phyloP scores from a whole-genome alignment of 2,888 invertebrate species.

The Drosophila macrospina region DNA sequence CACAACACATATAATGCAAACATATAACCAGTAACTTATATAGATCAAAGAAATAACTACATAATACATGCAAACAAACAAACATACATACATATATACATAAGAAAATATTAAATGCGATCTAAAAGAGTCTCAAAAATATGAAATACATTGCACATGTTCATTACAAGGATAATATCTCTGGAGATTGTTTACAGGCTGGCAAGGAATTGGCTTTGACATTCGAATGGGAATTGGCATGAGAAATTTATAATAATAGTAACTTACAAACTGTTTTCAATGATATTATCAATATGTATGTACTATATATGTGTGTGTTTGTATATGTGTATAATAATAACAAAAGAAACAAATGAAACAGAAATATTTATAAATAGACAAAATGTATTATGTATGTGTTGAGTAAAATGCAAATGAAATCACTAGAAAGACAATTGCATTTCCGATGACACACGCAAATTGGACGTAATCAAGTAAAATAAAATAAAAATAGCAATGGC shows the following conservation, averaged over 20 bases:
- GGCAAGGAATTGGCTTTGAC: constrained; percentile 41
- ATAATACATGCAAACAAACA: constrained; percentile 44
- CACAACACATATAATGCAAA: not conserved
- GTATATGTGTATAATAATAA: constrained; percentile 84
- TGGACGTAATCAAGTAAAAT: constrained; percentile 25
- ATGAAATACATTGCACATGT: constrained; percentile 21
- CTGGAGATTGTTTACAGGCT: constrained; percentile 46
- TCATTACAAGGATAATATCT: constrained; percentile 64
- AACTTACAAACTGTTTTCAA: constrained; percentile 56
- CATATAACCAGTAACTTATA: constrained; percentile 50
- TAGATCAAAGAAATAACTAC: constrained; percentile 54
- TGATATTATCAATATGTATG: constrained; percentile 50
- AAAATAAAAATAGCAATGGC: constrained; percentile 37
- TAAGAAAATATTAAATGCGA: not conserved
- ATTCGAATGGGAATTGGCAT: constrained; percentile 43
- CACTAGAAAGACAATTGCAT: constrained; percentile 59
- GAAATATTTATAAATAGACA: too few relatives aligned
- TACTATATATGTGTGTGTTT: constrained; percentile 62
- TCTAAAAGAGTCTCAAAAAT: not conserved
- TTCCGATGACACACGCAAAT: constrained; percentile 37
- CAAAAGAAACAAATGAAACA: constrained; percentile 20
- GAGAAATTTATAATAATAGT: too few relatives aligned
- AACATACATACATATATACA: constrained; percentile 14
- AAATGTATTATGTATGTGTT: constrained; percentile 12
- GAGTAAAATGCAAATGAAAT: constrained; percentile 31